phyloP scores from a whole-genome alignment of 2,797 vertebrate genomes.

The Xiphorhynchus erythropygius region DNA sequence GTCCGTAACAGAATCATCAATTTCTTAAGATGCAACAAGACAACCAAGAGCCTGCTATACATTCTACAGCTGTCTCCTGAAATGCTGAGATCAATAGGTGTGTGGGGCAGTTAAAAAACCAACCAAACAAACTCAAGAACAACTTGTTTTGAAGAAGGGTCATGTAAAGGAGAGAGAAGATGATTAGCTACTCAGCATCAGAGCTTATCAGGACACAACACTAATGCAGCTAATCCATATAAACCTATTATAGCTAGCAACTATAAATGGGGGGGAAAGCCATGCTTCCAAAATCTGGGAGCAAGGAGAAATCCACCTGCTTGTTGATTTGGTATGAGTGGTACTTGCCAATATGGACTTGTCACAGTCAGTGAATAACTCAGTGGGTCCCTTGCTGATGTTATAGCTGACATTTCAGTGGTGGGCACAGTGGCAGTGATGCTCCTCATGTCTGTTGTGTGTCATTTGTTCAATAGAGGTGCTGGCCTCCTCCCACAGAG shows the following conservation, averaged over 20 bases:
- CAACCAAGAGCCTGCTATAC: neutral
- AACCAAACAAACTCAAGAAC: neutral
- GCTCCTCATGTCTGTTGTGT: neutral
- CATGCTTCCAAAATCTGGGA: neutral
- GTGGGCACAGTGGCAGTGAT: neutral
- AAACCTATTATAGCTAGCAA: neutral
- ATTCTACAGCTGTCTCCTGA: conserved; percentile 19
- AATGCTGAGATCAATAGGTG: conserved; percentile 13
- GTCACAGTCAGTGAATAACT: rapidly evolving
- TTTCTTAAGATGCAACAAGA: conserved; percentile 53
- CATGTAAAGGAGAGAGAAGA: neutral
- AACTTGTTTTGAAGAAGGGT: neutral
- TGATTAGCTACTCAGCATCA: neutral
- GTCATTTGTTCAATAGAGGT: neutral
- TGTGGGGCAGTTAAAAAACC: neutral
- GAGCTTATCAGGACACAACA: neutral
- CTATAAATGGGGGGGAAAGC: neutral
- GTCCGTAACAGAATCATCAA: conserved; percentile 20
- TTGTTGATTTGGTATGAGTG: neutral
- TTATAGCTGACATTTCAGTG: neutral
- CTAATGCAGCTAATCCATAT: neutral
- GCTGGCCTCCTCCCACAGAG: neutral
- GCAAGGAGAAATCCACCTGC: neutral
- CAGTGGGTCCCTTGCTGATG: conserved; percentile 19
- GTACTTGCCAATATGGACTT: neutral